Base-by-base conservation (phyloP, 2,113 vertebrate species). In the Argyrosomus japonicus region DNA sequence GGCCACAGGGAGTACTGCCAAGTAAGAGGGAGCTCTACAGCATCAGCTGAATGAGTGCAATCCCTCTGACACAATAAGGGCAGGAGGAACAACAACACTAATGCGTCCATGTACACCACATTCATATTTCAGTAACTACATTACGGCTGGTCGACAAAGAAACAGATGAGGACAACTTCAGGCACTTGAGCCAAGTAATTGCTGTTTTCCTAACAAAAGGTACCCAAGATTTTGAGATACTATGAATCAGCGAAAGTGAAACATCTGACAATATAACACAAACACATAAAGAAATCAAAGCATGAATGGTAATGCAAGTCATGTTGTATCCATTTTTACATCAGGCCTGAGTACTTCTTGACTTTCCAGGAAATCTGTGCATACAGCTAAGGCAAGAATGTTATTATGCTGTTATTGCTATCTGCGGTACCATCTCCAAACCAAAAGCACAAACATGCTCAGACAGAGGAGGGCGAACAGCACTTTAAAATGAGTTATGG, bases 1-100 rank as follows among this genome's bases (percentile, higher is more conserved):
- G 79, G 61, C 88, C 87, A 90, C 75, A 53, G 69, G 78, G 86
- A 84, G 54, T 17, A 8, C 60, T 71, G 81, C 77, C 87, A 88
- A 90, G 77, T 36, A 58, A 65, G 65, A 83, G 32, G 18, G 53
- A 73, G 64, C 61, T 70, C 50, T 12, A 78, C 45, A 73, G 64
- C 51, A 72, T 76, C 81, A 47, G 71, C 72, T 58, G 71, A 82
- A 70, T 60, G 64, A 87, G 61, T 67, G 71, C 65, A 85, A 86
- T 68, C 23, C 65, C 83, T 76, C 56, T 8, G 81, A 84, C 73
- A 82, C 68, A 84, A 70, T 60, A 29, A 75, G 77, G 58, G 65
- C 78, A 74, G 62, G 25, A 73, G n/a, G 32, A 79, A 75, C 72
- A 79, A 63, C 48, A 79, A 63, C 27, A 47, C 12, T 54, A 64